These are phyloP conservation scores for Cephus pygmeus DNA, from an alignment of 2,888 invertebrate genomes.

Conservation along the genomic window DNA sequence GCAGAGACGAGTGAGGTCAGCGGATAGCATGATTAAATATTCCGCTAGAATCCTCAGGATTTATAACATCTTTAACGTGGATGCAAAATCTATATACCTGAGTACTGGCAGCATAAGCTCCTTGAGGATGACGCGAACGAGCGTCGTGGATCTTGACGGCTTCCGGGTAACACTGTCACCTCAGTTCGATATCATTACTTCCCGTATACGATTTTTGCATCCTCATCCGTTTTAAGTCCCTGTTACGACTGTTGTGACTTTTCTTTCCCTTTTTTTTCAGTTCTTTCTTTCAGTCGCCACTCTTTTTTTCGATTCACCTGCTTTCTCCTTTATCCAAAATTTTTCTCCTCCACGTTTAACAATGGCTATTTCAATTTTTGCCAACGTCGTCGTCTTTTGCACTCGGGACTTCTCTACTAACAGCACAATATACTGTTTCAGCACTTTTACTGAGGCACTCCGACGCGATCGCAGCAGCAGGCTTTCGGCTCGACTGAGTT, in stretches of 20 bases:
- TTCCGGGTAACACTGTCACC: background rate
- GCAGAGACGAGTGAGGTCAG: background rate
- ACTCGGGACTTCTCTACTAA: background rate
- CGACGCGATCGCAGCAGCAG: constrained; percentile 6
- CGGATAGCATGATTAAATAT: background rate
- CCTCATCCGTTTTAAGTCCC: background rate
- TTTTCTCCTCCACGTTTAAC: background rate
- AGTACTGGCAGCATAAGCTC: background rate
- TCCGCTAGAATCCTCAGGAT: background rate
- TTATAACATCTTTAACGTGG: background rate
- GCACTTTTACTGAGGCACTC: background rate
- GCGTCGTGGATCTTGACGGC: background rate
- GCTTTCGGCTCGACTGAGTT: constrained; percentile 40
- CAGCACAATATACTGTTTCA: background rate
- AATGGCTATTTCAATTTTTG: background rate
- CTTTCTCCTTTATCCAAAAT: background rate
- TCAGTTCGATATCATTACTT: background rate
- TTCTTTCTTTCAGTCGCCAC: background rate
- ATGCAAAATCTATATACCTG: background rate
- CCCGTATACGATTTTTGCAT: background rate
- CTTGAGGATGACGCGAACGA: background rate
- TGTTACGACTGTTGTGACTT: background rate
- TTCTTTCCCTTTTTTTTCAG: background rate
- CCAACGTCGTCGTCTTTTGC: background rate
- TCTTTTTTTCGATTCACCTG: background rate